Conservation (phyloP, 2,113 vertebrate genomes). For the Hystrix cristata region DNA sequence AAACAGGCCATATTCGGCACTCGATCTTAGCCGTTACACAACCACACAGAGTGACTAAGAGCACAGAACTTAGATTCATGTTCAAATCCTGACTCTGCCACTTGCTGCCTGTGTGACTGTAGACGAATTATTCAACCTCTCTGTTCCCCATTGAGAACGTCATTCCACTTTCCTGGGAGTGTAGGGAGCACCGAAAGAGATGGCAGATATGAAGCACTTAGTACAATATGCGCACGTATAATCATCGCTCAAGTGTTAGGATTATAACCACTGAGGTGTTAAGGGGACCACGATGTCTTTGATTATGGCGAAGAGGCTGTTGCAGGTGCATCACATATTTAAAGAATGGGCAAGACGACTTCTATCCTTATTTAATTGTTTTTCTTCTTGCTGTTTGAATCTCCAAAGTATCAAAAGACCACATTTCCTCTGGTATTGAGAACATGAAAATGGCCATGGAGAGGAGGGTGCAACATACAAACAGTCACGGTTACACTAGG, state of each 20-base stretch:
- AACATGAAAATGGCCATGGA: slow-evolving; percentile 26
- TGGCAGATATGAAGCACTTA: neutral
- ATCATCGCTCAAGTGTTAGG: neutral
- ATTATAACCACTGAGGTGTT: neutral
- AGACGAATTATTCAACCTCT: neutral
- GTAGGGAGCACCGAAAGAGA: neutral
- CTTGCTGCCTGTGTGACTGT: neutral
- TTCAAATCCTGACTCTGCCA: slow-evolving; percentile 13
- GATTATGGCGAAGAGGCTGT: neutral
- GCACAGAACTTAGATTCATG: neutral
- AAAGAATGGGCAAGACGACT: neutral
- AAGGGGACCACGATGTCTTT: neutral
- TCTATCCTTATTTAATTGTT: slow-evolving; percentile 17
- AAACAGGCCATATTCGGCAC: neutral
- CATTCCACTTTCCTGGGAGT: neutral
- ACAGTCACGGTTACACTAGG: neutral
- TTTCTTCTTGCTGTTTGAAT: neutral
- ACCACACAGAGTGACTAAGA: neutral
- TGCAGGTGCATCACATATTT: neutral
- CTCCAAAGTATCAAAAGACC: slow-evolving; percentile 26
- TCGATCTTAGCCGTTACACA: slow-evolving; percentile 11
- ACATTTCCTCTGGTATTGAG: slow-evolving; percentile 29
- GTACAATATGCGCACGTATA: neutral
- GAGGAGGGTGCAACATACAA: neutral
- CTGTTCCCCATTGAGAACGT: neutral